Conservation (phyloP, 2,888 invertebrate genomes). For the Epinotia ramella region DNA sequence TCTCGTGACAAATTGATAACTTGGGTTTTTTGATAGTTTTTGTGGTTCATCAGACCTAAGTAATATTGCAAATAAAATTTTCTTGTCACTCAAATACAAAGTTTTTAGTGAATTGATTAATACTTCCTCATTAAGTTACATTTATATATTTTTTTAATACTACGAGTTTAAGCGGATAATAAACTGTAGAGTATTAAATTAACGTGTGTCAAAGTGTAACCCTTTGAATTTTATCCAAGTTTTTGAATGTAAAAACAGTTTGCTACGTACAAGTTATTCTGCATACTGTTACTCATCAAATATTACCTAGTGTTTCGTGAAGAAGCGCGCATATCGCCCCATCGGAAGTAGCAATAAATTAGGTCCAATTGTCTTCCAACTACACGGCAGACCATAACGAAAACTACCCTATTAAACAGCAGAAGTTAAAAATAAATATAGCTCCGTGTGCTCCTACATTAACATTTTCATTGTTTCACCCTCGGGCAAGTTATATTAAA, state of each 20-base stretch:
- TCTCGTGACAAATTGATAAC: neutral
- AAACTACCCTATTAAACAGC: conserved; percentile 60
- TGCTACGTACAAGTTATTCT: too few relatives aligned
- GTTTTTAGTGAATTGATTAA: too few relatives aligned
- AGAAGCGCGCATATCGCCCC: neutral
- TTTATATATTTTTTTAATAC: too few relatives aligned
- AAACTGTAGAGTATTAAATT: too few relatives aligned
- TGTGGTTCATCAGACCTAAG: neutral
- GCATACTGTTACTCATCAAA: too few relatives aligned
- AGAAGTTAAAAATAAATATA: conserved; percentile 73
- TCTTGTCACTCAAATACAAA: neutral
- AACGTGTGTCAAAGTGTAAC: too few relatives aligned
- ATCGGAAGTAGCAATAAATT: conserved; percentile 46
- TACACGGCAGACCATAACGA: conserved; percentile 49
- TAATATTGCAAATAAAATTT: neutral
- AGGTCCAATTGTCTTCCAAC: conserved; percentile 49
- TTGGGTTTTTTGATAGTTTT: neutral
- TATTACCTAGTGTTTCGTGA: neutral
- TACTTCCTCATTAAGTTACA: too few relatives aligned
- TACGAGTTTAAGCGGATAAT: too few relatives aligned
- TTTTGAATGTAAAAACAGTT: too few relatives aligned
- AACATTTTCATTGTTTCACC: conserved; percentile 81
- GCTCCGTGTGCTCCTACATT: conserved; percentile 63
- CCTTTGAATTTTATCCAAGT: too few relatives aligned
- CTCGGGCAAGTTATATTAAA: conserved; percentile 75